phyloP scores from a whole-genome alignment of 2,888 invertebrate genomes.

The Erebia ligea region DNA sequence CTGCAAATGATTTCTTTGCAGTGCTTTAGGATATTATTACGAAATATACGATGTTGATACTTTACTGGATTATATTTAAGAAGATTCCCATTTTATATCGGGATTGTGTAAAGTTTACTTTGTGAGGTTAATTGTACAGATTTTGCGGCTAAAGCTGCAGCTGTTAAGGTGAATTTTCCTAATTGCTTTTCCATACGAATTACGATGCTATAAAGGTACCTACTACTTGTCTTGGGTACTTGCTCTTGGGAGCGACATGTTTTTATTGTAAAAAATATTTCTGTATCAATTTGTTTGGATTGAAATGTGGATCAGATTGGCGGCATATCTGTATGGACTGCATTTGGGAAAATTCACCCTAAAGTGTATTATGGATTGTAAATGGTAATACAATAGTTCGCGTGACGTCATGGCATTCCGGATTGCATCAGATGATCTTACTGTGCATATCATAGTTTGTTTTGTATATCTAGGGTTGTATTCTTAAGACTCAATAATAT shows the following conservation, averaged over 20 bases:
- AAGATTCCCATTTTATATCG: slow-evolving; percentile 32
- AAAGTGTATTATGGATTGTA: slow-evolving; percentile 46
- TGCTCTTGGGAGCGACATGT: slow-evolving; percentile 57
- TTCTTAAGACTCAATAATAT: slow-evolving; percentile 44
- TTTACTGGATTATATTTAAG: slow-evolving; percentile 36
- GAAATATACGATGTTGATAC: slow-evolving; percentile 38
- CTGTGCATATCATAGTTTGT: slow-evolving; percentile 69
- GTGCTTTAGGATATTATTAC: slow-evolving; percentile 50
- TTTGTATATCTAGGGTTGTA: slow-evolving; percentile 66
- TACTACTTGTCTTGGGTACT: no score
- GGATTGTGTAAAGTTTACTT: slow-evolving; percentile 32
- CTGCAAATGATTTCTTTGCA: slow-evolving; percentile 57
- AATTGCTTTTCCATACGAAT: slow-evolving; percentile 54
- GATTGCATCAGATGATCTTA: slow-evolving; percentile 50
- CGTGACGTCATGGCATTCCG: slow-evolving; percentile 45
- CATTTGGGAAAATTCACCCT: slow-evolving; percentile 5
- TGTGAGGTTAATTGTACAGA: slow-evolving; percentile 62
- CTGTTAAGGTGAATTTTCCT: slow-evolving; percentile 19
- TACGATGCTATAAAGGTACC: slow-evolving; percentile 50
- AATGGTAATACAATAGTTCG: slow-evolving; percentile 52
- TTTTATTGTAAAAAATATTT: not conserved
- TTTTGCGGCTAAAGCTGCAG: slow-evolving; percentile 43
- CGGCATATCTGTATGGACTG: not conserved
- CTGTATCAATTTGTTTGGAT: not conserved
- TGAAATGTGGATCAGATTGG: not conserved